phyloP scores from a whole-genome alignment of 2,113 vertebrate species.

The Hassar affinis region DNA sequence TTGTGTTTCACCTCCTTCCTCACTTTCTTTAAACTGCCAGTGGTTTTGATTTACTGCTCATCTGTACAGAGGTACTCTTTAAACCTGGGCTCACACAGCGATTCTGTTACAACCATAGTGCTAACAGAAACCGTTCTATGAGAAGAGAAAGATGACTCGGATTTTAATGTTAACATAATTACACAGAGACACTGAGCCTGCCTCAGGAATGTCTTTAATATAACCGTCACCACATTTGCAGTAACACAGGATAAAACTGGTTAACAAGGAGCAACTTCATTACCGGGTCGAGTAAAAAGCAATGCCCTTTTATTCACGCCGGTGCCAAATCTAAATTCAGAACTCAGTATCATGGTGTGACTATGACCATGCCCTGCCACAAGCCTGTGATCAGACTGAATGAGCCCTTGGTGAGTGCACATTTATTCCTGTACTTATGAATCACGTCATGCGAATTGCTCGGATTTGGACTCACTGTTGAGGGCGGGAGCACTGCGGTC shows the following conservation, averaged over 20 bases:
- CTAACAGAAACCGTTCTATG: not conserved
- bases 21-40: not conserved
- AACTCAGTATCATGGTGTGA: not conserved
- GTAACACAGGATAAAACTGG: not conserved
- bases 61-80: too few relatives aligned
- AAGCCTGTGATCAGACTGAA: not conserved
- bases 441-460: not conserved
- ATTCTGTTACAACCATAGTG: not conserved
- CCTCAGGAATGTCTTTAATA: not conserved
- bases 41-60: not conserved
- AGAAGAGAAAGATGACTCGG: too few relatives aligned
- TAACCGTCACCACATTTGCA: not conserved
- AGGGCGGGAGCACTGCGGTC: slow-evolving; percentile 87
- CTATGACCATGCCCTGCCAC: not conserved
- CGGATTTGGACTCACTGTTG: slow-evolving; percentile 77
- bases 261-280: not conserved
- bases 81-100: not conserved
- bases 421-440: not conserved
- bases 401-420: not conserved
- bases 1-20: not conserved
- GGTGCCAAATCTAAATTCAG: not conserved
- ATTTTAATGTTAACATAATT: not conserved
- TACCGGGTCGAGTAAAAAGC: not conserved
- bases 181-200: too few relatives aligned
- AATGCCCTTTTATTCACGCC: too few relatives aligned